Conservation (phyloP, 2,797 vertebrate genomes). For the Artibeus lituratus region DNA sequence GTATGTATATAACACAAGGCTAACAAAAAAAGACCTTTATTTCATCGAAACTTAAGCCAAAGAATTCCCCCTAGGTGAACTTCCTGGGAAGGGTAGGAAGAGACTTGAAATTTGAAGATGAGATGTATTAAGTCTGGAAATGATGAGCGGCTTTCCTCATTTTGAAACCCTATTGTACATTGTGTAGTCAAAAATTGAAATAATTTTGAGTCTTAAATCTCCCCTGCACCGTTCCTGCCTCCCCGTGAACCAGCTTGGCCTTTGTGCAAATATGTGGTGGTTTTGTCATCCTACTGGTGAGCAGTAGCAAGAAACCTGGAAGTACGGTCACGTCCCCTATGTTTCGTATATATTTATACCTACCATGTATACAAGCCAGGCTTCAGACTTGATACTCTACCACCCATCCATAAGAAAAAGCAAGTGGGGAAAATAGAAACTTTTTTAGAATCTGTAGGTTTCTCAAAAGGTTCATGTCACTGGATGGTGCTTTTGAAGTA, state of each 20-base stretch:
- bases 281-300: not conserved
- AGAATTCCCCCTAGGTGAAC: conserved; percentile 38
- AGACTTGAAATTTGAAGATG: not conserved
- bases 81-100: conserved; percentile 32
- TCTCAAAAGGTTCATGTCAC: not conserved
- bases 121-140: not conserved
- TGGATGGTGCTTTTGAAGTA: not conserved
- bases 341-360: not conserved
- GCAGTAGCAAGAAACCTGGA: not conserved
- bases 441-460: not conserved
- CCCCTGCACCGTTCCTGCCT: not conserved
- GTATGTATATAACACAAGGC: conserved; percentile 6
- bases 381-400: not conserved
- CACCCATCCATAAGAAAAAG: not conserved
- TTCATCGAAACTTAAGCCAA: conserved; percentile 43
- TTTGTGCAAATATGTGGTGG: not conserved
- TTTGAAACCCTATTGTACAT: conserved; percentile 43
- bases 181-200: conserved; percentile 17
- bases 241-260: not conserved
- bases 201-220: not conserved
- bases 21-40: conserved; percentile 26
- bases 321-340: not conserved
- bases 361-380: not conserved
- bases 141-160: conserved; percentile 28
- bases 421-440: not conserved